These are phyloP conservation scores for Hanleya hanleyi DNA, from an alignment of 2,888 invertebrate species.

Conservation along the genomic window DNA sequence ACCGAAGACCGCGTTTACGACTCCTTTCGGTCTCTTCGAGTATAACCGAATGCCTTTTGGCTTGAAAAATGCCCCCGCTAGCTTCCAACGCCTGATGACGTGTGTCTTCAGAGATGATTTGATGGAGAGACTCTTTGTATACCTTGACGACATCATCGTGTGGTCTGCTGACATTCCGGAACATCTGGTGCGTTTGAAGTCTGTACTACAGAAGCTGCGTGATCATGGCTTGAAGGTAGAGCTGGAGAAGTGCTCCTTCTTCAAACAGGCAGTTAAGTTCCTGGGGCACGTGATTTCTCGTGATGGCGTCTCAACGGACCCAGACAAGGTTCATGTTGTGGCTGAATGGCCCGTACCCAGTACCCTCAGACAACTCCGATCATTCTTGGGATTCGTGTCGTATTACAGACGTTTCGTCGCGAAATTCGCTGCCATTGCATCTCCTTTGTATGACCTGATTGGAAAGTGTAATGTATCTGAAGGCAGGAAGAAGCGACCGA, in stretches of 20 bases:
- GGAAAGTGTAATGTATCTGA: constrained; percentile 8
- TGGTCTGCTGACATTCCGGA: too few relatives aligned
- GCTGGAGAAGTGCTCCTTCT: constrained; percentile 29
- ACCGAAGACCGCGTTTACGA: constrained; percentile 35
- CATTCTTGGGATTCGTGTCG: constrained; percentile 29
- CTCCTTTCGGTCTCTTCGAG: constrained; percentile 27
- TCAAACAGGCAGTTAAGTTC: constrained; percentile 29
- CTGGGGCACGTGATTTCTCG: constrained; percentile 35
- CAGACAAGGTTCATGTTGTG: constrained; percentile 18
- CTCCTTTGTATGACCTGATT: constrained; percentile 19
- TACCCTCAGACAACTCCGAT: constrained; percentile 20
- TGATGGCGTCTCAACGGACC: constrained; percentile 19
- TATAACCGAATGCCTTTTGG: too few relatives aligned
- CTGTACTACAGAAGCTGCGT: too few relatives aligned
- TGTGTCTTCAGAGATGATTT: constrained; percentile 19
- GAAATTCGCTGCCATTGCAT: constrained; percentile 21
- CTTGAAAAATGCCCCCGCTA: constrained; percentile 13
- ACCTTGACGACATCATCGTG: constrained; percentile 24
- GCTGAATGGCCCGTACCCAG: constrained; percentile 24
- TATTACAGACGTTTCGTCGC: constrained; percentile 34
- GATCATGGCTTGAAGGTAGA: constrained; percentile 33
- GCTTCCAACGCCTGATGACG: constrained; percentile 32
- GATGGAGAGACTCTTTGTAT: constrained; percentile 18
- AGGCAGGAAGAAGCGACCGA: background rate
- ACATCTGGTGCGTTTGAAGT: too few relatives aligned